Evolutionary conservation across 2,888 invertebrate species (phyloP), one percentile per base, ranked within the genome.

Genomic region (Mimachlamys varia): DNA sequence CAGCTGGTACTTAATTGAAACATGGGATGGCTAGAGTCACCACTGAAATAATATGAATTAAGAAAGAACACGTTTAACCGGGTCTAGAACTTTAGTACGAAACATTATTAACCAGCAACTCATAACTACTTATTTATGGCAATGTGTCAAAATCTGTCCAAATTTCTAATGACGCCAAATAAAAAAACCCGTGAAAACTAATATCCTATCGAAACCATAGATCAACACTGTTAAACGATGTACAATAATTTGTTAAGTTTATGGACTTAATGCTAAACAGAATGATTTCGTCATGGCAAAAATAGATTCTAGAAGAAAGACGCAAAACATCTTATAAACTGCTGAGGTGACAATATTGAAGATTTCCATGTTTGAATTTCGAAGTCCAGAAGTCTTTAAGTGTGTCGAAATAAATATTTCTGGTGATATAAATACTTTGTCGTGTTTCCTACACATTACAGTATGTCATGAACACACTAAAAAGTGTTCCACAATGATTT

Each of bases 261-360:
- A 53, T 53, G 53, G 15, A 1, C 15, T 13, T 53, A 53, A 12
- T 2, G 15, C 53, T 17, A 53, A 53, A 53, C 7, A 53, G 19
- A 17, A 2, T 62, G 22, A 62, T n/a, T 62, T 62, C 62, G 62
- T 62, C 22, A 22, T 62, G 10, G 27, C 62, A 62, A 62, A 62
- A 62, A 62, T 62, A n/a, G 55, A 44, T 44, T 44, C 44, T 44
- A 44, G 44, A 44, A 44, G 19, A 53, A 53, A 62, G 62, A 62
- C 62, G 62, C 62, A 62, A 22, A 62, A 62, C 62, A 62, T 15
- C 22, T 53, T 55, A 22, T 62, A 62, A 62, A 62, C n/a, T 62
- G 62, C 62, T 62, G 62, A 62, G 62, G 22, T 22, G 62, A 62
- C 62, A 62, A 62, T 62, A 62, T 62, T 62, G 62, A 62, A 62